Conservation (phyloP, 92 coral and sea anemone genomes). For the Metridium senile region DNA sequence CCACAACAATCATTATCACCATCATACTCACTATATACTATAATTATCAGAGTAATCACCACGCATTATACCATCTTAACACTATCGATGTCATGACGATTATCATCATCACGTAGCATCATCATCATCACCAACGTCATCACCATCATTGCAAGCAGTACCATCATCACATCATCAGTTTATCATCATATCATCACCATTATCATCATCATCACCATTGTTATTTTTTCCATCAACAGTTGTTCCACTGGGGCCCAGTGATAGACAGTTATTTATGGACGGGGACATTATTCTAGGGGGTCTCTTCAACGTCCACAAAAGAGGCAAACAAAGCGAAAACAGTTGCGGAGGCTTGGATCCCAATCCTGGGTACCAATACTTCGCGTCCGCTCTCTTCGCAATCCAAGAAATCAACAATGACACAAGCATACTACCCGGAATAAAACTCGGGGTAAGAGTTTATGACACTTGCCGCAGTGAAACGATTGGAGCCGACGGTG, state of each 20-base stretch:
- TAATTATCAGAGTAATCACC: too few relatives aligned
- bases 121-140: too few relatives aligned
- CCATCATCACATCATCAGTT: too few relatives aligned
- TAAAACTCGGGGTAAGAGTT: constrained; percentile 80
- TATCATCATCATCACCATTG: not conserved
- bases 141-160: too few relatives aligned
- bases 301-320: constrained; percentile 79
- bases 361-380: constrained; percentile 95
- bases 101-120: too few relatives aligned
- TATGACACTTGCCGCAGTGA: constrained; percentile 95
- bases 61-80: too few relatives aligned
- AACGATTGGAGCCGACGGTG: constrained; percentile 93
- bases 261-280: constrained; percentile 35
- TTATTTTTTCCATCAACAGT: constrained; percentile 5
- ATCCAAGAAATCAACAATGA: constrained; percentile 81
- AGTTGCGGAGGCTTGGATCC: constrained; percentile 77
- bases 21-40: too few relatives aligned
- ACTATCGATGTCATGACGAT: too few relatives aligned
- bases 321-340: constrained; percentile 76
- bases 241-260: too few relatives aligned
- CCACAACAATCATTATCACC: too few relatives aligned
- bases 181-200: too few relatives aligned
- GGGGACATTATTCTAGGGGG: constrained; percentile 90
- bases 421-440: constrained; percentile 67
- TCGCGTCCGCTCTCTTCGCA: constrained; percentile 89